Percentiles rank a stretch among this genome's conserved stretches.
These are phyloP conservation scores for Lasiommata megera DNA, from an alignment of 2,888 invertebrate species.

Conservation along the genomic window DNA sequence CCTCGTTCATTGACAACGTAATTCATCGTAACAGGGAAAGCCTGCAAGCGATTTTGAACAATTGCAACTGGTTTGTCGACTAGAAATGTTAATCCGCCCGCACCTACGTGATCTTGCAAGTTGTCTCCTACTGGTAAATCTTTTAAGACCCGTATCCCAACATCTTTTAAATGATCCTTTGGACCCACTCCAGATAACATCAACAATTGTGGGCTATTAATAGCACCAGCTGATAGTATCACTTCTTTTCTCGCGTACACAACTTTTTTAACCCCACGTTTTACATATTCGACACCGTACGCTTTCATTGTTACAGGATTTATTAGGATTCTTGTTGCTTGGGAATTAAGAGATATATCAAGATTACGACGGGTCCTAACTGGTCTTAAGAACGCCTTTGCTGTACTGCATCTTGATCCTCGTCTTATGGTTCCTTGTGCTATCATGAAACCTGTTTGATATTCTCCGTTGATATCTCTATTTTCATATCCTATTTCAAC, in stretches of 20 bases:
- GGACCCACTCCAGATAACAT: constrained; percentile 95
- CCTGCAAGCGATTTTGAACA: constrained; percentile 89
- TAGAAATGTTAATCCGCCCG: constrained; percentile 90
- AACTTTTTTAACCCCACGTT: constrained; percentile 85
- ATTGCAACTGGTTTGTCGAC: constrained; percentile 92
- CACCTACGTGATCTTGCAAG: constrained; percentile 93
- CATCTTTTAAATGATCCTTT: constrained; percentile 83
- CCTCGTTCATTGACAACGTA: constrained; percentile 83
- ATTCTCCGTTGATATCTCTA: constrained; percentile 90
- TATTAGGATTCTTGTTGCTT: constrained; percentile 88
- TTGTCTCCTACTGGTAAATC: constrained; percentile 91
- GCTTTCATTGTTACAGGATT: constrained; percentile 88
- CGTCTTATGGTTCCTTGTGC: constrained; percentile 90
- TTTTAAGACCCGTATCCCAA: constrained; percentile 87
- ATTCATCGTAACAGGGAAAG: constrained; percentile 89
- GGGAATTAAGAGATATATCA: constrained; percentile 90
- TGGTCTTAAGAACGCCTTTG: constrained; percentile 92
- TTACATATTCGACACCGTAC: constrained; percentile 89
- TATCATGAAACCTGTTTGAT: constrained; percentile 90
- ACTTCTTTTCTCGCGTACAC: constrained; percentile 91
- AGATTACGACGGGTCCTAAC: constrained; percentile 88
- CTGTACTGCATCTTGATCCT: constrained; percentile 92
- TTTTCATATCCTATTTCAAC: constrained; percentile 91
- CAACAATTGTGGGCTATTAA: constrained; percentile 94
- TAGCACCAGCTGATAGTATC: constrained; percentile 93